A percentile compares a stretch with the other conserved stretches of the same genome.
Conservation (phyloP, 2,888 invertebrate genomes). For the Phaedon cochleariae region DNA sequence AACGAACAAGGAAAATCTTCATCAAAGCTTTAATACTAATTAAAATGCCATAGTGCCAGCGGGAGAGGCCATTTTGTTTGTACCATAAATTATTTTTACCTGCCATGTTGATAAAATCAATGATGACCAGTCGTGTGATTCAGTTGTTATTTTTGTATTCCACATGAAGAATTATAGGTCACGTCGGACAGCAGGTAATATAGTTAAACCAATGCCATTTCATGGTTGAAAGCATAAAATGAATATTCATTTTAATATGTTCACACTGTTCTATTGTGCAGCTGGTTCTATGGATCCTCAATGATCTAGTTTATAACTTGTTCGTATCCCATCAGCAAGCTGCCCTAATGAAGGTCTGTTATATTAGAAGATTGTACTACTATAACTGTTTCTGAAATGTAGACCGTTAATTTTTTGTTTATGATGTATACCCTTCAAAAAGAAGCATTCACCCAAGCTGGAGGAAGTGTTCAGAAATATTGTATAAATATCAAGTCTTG, state of each 20-base stretch:
- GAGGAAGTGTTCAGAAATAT: too few species aligned
- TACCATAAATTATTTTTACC: constrained; percentile 15
- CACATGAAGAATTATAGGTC: not conserved
- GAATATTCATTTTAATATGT: not conserved
- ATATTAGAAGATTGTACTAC: too few species aligned
- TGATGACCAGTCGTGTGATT: constrained; percentile 9
- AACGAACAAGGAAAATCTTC: constrained; percentile 6
- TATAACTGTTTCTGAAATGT: too few species aligned
- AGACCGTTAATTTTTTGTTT: too few species aligned
- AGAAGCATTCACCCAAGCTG: too few species aligned
- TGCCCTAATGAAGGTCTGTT: too few species aligned
- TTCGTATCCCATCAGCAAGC: too few species aligned
- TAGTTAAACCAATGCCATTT: not conserved
- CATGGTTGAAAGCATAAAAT: not conserved
- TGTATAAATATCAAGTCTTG: too few species aligned
- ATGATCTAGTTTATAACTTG: too few species aligned
- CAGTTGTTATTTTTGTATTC: constrained; percentile 1
- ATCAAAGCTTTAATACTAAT: constrained; percentile 14
- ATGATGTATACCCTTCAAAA: too few species aligned
- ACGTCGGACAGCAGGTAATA: not conserved
- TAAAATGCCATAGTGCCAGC: constrained; percentile 10
- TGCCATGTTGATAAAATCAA: constrained; percentile 7
- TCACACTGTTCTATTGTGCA: not conserved
- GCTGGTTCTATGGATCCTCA: too few species aligned
- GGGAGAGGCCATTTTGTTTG: constrained; percentile 18